These are phyloP conservation scores for Ips nitidus DNA, from an alignment of 1,140 invertebrate species.

Conservation along the genomic window DNA sequence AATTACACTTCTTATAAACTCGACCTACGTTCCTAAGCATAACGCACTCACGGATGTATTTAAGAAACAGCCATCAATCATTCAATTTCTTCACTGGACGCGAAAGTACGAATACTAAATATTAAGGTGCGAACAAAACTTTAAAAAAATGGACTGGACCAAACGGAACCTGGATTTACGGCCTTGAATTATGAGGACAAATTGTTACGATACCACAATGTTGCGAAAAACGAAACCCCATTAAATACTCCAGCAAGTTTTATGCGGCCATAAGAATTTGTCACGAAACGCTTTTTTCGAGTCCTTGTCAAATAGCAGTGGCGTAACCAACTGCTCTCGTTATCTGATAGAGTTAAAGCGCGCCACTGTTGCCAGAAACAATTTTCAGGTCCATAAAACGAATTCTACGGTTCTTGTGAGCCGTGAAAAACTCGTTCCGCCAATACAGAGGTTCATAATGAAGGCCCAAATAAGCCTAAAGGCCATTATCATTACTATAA, in stretches of 20 bases:
- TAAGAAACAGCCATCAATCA: no score
- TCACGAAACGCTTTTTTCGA: slow-evolving; percentile 14
- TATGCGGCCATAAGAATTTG: slow-evolving; percentile 17
- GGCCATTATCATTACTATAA: slow-evolving; percentile 18
- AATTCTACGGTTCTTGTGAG: neutral
- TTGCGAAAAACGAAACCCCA: slow-evolving; percentile 5
- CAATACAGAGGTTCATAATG: slow-evolving; percentile 9
- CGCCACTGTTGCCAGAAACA: neutral
- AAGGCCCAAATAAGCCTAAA: slow-evolving; percentile 13
- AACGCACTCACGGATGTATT: no score
- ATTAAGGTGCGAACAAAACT: neutral
- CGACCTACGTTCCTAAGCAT: no score
- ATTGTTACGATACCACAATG: slow-evolving; percentile 7
- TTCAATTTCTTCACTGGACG: no score
- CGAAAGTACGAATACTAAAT: no score
- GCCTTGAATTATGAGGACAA: slow-evolving; percentile 2
- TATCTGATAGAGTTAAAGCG: no score
- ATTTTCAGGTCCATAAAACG: neutral
- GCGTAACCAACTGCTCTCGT: neutral
- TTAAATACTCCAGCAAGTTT: slow-evolving; percentile 12
- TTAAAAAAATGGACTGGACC: neutral
- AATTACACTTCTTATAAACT: no score
- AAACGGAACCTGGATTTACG: slow-evolving; percentile 4
- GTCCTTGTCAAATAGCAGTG: neutral
- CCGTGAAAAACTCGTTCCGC: slow-evolving; percentile 9